A percentile compares a stretch with the other conserved stretches of the same genome.
Evolutionary conservation across 2,797 vertebrate species (phyloP).

Genomic region (Somateria mollissima): DNA sequence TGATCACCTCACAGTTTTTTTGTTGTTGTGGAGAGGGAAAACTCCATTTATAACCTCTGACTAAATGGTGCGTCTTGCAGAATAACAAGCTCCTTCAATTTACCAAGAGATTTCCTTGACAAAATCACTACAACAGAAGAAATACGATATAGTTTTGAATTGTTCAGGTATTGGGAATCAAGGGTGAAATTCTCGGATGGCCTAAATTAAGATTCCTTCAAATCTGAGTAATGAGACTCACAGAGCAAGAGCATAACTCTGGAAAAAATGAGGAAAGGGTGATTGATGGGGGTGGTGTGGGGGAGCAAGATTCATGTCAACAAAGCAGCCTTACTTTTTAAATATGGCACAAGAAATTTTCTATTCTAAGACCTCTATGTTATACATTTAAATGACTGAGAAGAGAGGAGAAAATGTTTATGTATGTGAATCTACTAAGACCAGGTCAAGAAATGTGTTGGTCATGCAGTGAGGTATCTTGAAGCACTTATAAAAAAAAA

Average conservation of each 20-base stretch:
- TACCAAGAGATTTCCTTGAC: neutral
- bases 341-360: neutral
- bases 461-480: neutral
- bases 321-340: neutral
- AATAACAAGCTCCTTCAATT: neutral
- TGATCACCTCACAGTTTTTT: neutral
- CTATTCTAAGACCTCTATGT: neutral
- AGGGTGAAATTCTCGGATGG: neutral
- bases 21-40: neutral
- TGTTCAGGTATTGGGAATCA: neutral
- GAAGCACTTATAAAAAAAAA: slow-evolving; percentile 2
- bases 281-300: neutral
- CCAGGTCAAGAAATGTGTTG: slow-evolving; percentile 1
- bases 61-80: neutral
- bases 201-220: slow-evolving; percentile 24
- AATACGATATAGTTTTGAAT: neutral
- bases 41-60: neutral
- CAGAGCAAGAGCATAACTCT: neutral
- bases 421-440: slow-evolving; percentile 3
- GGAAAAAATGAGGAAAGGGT: neutral
- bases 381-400: neutral
- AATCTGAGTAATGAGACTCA: neutral
- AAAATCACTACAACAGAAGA: neutral
- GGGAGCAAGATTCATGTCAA: neutral
- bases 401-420: neutral